Evolutionary conservation across 2,113 vertebrate genomes (phyloP).

Genomic region (Acrocephalus arundinaceus): DNA sequence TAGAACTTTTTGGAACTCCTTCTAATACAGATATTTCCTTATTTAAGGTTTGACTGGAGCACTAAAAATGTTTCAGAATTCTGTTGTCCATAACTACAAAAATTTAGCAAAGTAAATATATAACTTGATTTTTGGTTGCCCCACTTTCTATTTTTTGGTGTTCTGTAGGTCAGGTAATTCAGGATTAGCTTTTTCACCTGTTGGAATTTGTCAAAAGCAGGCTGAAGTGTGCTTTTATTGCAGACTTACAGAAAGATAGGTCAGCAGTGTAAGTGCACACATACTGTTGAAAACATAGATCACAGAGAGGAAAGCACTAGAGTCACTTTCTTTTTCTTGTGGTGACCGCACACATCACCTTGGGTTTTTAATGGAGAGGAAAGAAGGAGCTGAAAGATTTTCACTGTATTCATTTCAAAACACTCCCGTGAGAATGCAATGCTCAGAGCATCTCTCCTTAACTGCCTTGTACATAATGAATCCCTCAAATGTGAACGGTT

Average conservation of each 20-base stretch:
- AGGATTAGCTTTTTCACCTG: not conserved
- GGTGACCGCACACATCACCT: not conserved
- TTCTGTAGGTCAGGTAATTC: not conserved
- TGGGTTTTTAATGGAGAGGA: not conserved
- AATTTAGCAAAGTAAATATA: not conserved
- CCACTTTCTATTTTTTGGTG: not conserved
- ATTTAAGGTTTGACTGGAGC: not conserved
- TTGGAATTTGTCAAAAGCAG: not conserved
- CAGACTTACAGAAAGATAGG: not conserved
- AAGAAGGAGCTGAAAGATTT: not conserved
- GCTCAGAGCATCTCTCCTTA: conserved; percentile 74
- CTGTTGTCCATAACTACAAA: not conserved
- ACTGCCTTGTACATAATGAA: conserved; percentile 94
- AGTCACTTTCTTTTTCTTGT: not conserved
- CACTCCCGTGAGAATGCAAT: not conserved
- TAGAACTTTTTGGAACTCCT: not conserved
- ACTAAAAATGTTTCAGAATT: not conserved
- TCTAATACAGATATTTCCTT: not conserved
- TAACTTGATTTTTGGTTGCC: not conserved
- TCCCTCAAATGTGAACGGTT: conserved; percentile 96
- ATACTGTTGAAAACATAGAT: not conserved
- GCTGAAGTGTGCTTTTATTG: not conserved
- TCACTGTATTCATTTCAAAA: not conserved
- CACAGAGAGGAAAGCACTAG: not conserved
- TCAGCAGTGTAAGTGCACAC: not conserved